These are phyloP conservation scores for Brachyhypopomus gauderio DNA, from an alignment of 2,113 vertebrate species.

Conservation along the genomic window DNA sequence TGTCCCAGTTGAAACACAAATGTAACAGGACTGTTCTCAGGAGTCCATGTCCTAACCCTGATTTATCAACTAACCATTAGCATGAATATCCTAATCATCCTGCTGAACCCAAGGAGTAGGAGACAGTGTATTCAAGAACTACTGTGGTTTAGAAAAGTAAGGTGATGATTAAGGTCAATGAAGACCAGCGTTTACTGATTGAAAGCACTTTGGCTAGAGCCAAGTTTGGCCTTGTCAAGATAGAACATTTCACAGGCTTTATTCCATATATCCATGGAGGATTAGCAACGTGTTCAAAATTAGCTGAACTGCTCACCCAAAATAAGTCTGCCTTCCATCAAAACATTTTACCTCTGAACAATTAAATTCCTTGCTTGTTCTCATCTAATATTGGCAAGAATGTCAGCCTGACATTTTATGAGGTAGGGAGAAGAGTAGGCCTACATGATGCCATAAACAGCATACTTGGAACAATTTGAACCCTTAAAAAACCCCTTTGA, in stretches of 20 bases:
- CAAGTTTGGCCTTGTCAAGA: neutral
- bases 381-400: conserved; percentile 16
- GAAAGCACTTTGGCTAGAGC: neutral
- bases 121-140: conserved; percentile 10
- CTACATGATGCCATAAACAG: conserved; percentile 21
- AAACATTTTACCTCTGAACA: conserved; percentile 1
- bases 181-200: conserved; percentile 1
- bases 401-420: conserved; percentile 19
- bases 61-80: conserved; percentile 14
- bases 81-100: neutral
- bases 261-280: neutral
- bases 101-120: neutral
- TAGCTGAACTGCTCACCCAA: neutral
- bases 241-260: neutral
- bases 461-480: conserved; percentile 32
- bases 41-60: neutral
- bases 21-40: neutral
- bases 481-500: no score
- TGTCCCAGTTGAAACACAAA: neutral
- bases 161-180: conserved; percentile 27
- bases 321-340: neutral
- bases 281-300: neutral
- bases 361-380: conserved; percentile 4
- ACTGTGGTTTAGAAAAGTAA: conserved; percentile 19
- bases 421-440: conserved; percentile 16